These are phyloP conservation scores for Gnathonemus echidnorhynchus DNA, from an alignment of 2,113 vertebrate species.

Conservation along the genomic window DNA sequence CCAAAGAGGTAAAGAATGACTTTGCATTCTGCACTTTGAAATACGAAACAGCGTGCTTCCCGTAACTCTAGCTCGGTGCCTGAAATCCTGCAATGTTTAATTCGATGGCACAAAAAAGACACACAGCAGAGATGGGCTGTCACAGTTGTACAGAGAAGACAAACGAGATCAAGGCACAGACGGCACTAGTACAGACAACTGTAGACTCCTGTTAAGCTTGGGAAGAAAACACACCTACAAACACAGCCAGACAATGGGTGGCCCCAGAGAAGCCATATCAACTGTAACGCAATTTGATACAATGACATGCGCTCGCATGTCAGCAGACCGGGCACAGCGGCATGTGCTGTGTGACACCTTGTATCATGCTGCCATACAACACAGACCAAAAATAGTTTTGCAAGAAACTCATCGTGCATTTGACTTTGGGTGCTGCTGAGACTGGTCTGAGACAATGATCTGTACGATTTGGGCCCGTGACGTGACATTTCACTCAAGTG, in stretches of 20 bases:
- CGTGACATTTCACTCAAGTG: neutral
- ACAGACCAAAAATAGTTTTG: neutral
- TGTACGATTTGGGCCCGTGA: neutral
- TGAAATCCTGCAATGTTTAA: conserved; percentile 2
- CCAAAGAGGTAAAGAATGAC: conserved; percentile 4
- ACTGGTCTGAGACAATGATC: neutral
- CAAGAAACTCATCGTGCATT: neutral
- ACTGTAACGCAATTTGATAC: neutral
- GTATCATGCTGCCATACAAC: neutral
- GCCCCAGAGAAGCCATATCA: neutral
- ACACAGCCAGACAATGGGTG: neutral
- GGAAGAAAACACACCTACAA: neutral
- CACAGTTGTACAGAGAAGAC: neutral
- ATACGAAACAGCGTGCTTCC: neutral
- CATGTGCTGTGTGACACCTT: neutral
- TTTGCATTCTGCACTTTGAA: conserved; percentile 1
- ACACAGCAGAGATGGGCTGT: neutral
- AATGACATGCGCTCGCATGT: neutral
- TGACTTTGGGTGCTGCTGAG: neutral
- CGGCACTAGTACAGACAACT: neutral
- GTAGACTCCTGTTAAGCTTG: neutral
- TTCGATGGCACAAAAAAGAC: neutral
- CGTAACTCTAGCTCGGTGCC: neutral
- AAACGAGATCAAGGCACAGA: neutral
- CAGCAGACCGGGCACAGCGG: neutral